A percentile compares a stretch with the other conserved stretches of the same genome.
phyloP scores from a whole-genome alignment of 2,797 vertebrate genomes.

The Danio kyathit region DNA sequence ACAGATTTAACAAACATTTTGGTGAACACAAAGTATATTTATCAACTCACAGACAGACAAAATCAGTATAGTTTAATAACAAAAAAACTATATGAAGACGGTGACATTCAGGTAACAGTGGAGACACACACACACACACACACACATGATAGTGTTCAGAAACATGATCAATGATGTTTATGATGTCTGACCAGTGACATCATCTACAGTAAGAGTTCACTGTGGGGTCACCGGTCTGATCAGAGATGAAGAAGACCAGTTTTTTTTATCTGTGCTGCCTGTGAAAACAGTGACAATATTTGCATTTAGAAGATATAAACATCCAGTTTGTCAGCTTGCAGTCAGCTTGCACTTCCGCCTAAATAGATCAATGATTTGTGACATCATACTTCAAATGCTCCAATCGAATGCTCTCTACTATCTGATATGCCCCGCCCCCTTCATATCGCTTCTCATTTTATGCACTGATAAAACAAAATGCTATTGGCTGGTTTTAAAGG shows the following conservation, averaged over 20 bases:
- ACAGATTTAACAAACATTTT: constrained; percentile 6
- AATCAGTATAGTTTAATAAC: constrained; percentile 1
- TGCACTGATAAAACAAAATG: too few relatives aligned
- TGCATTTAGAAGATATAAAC: too few relatives aligned
- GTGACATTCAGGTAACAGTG: constrained; percentile 57
- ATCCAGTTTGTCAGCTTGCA: too few relatives aligned
- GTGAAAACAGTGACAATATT: not conserved
- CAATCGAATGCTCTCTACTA: too few relatives aligned
- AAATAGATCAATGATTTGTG: too few relatives aligned
- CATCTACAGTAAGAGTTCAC: constrained; percentile 67
- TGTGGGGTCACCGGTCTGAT: constrained; percentile 30
- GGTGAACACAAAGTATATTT: too few relatives aligned
- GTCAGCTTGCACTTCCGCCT: too few relatives aligned
- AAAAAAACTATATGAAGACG: constrained; percentile 59
- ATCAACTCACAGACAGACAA: constrained; percentile 4
- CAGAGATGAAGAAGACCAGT: not conserved
- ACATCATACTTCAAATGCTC: too few relatives aligned
- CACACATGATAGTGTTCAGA: constrained; percentile 46
- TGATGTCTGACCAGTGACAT: constrained; percentile 67
- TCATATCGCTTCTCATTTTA: too few relatives aligned
- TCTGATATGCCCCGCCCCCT: too few relatives aligned
- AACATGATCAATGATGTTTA: constrained; percentile 10
- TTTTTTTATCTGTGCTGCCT: not conserved
- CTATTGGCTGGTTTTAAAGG: too few relatives aligned
- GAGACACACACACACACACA: constrained; percentile 43